Evolutionary conservation across 1,140 invertebrate genomes (phyloP).

Genomic region (Macrotrachela quadricornifera): DNA sequence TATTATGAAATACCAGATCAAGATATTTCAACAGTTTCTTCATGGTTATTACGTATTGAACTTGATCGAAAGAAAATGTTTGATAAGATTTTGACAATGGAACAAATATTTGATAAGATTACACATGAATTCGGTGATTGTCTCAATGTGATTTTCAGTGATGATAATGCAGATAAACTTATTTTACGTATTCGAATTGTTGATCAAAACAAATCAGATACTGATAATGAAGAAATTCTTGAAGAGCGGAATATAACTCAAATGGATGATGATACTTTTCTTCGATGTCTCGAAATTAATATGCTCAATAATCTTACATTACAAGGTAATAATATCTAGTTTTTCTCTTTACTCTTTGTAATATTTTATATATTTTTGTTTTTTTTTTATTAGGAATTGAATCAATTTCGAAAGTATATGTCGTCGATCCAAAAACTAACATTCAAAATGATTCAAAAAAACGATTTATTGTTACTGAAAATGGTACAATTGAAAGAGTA

Average conservation of each 20-base stretch:
- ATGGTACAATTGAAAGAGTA: constrained; percentile 90
- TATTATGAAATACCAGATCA: constrained; percentile 99
- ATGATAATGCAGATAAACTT: constrained; percentile 96
- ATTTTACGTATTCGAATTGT: constrained; percentile 92
- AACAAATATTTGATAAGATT: constrained; percentile 97
- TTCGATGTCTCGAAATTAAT: constrained; percentile 84
- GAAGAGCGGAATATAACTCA: constrained; percentile 67
- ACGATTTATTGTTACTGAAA: constrained; percentile 80
- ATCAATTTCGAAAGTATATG: constrained; percentile 59
- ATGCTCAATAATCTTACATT: constrained; percentile 97
- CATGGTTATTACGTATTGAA: constrained; percentile 92
- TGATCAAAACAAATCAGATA: constrained; percentile 62
- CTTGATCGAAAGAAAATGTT: constrained; percentile 95
- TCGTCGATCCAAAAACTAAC: constrained; percentile 94
- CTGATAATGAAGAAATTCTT: constrained; percentile 47
- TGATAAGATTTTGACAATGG: constrained; percentile 98
- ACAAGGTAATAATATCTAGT: constrained; percentile 40
- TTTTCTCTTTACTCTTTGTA: no score
- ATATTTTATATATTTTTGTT: no score
- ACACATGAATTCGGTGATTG: constrained; percentile 93
- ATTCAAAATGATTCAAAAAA: no score
- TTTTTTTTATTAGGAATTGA: constrained; percentile 30
- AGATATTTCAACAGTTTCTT: constrained; percentile 83
- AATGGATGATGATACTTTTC: constrained; percentile 98
- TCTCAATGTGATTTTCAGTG: constrained; percentile 96